phyloP scores from a whole-genome alignment of 2,113 vertebrate species.

The Rhabdornis inornatus region DNA sequence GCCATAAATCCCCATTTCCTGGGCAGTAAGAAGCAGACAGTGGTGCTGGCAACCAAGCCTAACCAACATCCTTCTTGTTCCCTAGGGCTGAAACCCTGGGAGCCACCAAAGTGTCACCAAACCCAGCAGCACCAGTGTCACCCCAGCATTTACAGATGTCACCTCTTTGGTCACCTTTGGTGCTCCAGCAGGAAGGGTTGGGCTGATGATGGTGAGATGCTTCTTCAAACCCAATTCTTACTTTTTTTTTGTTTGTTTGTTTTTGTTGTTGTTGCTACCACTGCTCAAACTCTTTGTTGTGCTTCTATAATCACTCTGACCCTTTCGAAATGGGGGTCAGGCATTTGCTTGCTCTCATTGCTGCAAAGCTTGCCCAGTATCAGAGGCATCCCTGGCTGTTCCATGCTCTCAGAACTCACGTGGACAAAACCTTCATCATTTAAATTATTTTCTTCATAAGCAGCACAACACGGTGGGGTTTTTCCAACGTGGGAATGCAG shows the following conservation, averaged over 20 bases:
- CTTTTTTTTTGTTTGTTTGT: too few species aligned
- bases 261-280: too few species aligned
- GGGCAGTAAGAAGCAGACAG: background rate
- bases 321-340: background rate
- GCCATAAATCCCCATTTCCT: background rate
- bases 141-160: background rate
- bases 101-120: rapidly evolving
- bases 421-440: background rate
- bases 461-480: rapidly evolving
- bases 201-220: background rate
- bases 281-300: background rate
- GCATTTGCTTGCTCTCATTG: background rate
- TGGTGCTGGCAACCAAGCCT: background rate
- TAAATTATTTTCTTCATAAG: background rate
- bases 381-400: background rate
- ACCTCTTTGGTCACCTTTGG: background rate
- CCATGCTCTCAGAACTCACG: background rate
- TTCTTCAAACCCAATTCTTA: background rate
- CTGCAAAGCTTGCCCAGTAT: background rate
- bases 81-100: background rate
- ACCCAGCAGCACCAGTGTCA: rapidly evolving
- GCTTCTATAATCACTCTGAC: rapidly evolving
- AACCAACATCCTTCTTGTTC: background rate
- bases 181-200: background rate
- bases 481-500: background rate